Base-by-base conservation (phyloP, 1,140 invertebrate genomes). In the Tachypleus tridentatus region DNA sequence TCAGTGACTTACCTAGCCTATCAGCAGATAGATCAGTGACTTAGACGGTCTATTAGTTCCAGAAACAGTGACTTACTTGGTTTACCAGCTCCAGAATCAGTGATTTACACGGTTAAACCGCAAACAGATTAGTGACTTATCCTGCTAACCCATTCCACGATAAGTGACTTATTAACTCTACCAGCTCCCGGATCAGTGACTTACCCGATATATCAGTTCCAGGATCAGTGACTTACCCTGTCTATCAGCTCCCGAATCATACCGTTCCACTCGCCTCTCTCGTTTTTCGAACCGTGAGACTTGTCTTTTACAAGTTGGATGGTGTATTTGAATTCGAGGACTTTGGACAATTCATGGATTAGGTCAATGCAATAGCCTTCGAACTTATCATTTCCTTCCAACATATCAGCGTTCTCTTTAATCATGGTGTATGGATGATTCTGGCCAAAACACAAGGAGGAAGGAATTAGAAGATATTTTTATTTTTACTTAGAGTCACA, bases 331-430 rank as follows among this genome's bases (percentile, higher is more conserved):
- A 72, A 72, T 56, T 58, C 65, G 8, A 70, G 58, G 54, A 57
- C 61, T 58, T 69, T 67, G 29, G 66, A 65, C 58, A 70, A 61
- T 51, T 70, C 61, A 50, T 84, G 79, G 68, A 90, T 75, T 3
- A 91, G 78, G 76, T 91, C 88, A 60, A 91, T 82, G 76, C 87
- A 89, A 79, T 89, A 91, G 52, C 88, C 88, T 75, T 84, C 85
- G 79, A 85, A 88, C 51, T 83, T 79, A 61, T 80, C 81, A 74
- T 89, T 89, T 58, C 84, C 84, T 10, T 82, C 83, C 69, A 81
- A 65, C 73, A 83, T 84, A 54, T 79, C 75, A 61, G 60, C n/a
- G 29, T 66, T 49, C 10, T 10, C 62, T 57, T 64, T 64, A 49
- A 64, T 10, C 62, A 64, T 64, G 48, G 57, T 64, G 56, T 64